phyloP scores from a whole-genome alignment of 2,113 vertebrate genomes.

The Cryptomyrus ogoouensis region DNA sequence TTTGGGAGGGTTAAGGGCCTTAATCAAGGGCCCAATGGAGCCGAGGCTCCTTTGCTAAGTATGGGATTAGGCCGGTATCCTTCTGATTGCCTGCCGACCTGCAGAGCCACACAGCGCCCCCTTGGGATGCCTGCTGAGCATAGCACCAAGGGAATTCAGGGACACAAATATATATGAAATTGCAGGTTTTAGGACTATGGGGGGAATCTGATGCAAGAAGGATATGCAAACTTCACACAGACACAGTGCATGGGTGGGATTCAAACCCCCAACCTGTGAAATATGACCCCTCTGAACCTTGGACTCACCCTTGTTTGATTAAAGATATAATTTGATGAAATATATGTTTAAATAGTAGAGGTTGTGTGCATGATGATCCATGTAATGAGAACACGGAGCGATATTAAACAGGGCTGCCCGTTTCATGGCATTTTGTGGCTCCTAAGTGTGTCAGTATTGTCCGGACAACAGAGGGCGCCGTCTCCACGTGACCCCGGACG shows the following conservation, averaged over 20 bases:
- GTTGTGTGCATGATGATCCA: not conserved
- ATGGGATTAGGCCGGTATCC: not conserved
- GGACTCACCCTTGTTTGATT: not conserved
- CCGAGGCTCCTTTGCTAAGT: not conserved
- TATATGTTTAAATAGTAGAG: not conserved
- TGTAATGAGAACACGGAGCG: not conserved
- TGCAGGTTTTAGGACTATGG: not conserved
- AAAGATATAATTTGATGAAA: not conserved
- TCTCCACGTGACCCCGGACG: not conserved
- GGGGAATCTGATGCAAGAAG: not conserved
- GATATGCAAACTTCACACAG: not conserved
- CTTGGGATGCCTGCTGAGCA: not conserved
- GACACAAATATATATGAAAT: not conserved
- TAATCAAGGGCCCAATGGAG: not conserved
- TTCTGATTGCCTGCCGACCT: not conserved
- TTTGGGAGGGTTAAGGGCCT: not conserved
- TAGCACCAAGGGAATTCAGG: not conserved
- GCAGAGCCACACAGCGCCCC: not conserved
- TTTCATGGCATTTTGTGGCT: not conserved
- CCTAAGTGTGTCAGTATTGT: not conserved
- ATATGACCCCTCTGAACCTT: not conserved
- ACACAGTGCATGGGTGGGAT: not conserved
- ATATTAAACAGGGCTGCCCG: not conserved
- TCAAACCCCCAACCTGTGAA: not conserved
- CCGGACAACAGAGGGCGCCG: not conserved